Conservation (phyloP, 2,797 vertebrate species). For the Strix occidentalis region DNA sequence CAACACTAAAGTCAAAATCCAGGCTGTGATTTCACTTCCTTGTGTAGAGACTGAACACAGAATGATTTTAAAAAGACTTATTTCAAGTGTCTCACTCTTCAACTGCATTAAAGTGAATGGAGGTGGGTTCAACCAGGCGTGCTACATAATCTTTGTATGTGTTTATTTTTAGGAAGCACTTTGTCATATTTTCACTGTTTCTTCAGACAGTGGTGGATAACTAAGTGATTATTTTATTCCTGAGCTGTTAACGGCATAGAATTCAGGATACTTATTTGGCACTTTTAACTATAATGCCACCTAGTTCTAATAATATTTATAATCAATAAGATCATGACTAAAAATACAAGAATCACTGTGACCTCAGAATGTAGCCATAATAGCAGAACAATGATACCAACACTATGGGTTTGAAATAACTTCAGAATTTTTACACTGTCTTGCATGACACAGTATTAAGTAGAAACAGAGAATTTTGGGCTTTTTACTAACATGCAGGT, state of each 20-base stretch:
- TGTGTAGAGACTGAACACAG: neutral
- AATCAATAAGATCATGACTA: neutral
- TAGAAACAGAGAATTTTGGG: neutral
- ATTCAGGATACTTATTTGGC: neutral
- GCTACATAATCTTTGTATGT: neutral
- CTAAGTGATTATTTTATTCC: neutral
- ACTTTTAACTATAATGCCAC: neutral
- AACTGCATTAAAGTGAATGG: neutral
- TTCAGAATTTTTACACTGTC: neutral
- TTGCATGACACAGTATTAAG: neutral
- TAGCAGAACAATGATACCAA: neutral
- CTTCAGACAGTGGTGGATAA: neutral
- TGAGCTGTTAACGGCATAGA: neutral
- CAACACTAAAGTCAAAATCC: neutral
- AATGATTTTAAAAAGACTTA: neutral
- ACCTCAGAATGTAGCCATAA: neutral
- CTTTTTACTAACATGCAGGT: neutral
- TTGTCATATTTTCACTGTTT: neutral
- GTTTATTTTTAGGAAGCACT: neutral
- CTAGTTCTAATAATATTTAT: neutral
- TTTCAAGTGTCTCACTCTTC: neutral
- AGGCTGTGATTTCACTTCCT: neutral
- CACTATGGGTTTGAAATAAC: neutral
- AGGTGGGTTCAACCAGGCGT: neutral
- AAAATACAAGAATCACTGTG: neutral